Base-by-base conservation (phyloP, 2,888 invertebrate genomes). In the Lasioglossum vierecki region DNA sequence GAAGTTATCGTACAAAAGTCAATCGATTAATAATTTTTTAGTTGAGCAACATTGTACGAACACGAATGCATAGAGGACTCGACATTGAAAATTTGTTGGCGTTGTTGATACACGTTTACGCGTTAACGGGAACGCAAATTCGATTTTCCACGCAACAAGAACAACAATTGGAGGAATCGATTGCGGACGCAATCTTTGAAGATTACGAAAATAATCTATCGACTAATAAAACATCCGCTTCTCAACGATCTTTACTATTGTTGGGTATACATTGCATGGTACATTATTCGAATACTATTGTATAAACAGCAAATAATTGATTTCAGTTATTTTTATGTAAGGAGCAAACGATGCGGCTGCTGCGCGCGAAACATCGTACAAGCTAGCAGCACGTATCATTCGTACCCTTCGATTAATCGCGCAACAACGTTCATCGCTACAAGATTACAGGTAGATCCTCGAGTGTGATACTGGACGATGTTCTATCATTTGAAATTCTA, bases 31-130 rank as follows among this genome's bases (percentile, higher is more conserved):
- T 80, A 57, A n/a, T 60, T 26, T 91, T 95, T 26, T 94, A 96
- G 96, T 95, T 97, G 77, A 95, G 96, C 75, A 95, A 96, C 82
- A 95, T 97, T 79, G 96, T 97, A 87, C 96, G 95, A 92, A 95
- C 95, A 2, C 95, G 97, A 22, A 95, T 95, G 84, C 96, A 96
- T 1, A 95, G 96, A 82, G 95, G 95, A 74, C 91, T 97, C 1
- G 94, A 96, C 0, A 92, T 97, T 73, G 96, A 96, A 82, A 96
- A 96, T 92, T 94, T 97, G 0, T 93, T 97, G 11, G 96, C 96
- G 0, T 93, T 97, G 30, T 93, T 97, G 6, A 95, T 97, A 53
- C 96, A 96, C 90, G 94, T 97, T 0, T 97, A 97, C 91, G 96
- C 97, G 0, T 93, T 97, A 39, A 95, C 96, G 71, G 97, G 97